Base-by-base conservation (phyloP, 1,140 invertebrate species). In the Lysiphlebus fabarum region DNA sequence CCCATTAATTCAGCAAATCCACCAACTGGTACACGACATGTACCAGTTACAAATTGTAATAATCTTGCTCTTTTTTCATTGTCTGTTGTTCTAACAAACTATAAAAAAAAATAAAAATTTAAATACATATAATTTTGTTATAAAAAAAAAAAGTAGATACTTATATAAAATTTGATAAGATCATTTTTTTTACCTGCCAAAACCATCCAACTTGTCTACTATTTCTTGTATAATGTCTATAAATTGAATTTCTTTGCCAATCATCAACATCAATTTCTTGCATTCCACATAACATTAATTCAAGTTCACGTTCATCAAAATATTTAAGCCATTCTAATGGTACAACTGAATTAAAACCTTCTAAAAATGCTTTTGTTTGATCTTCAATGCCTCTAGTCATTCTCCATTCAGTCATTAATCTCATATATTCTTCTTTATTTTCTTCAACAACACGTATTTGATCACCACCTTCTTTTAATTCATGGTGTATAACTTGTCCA, bases 191-290 rank as follows among this genome's bases (percentile, higher is more conserved):
- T 71, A 95, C 93, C 90, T 96, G 93, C 95, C 94, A 98, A 75
- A 98, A 97, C 95, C 95, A 98, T 41, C 86, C 81, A 7, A 99
- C 90, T 81, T 99, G 96, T 81, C 98, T 98, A 68, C 91, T 95
- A 71, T 87, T 95, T 56, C 93, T 84, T 59, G 95, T 97, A 74
- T 99, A 99, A 81, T 99, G 96, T 53, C 96, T 84, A 72, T 91
- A 92, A 67, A 99, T 98, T 38, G 96, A 93, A 77, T 98, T 94
- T 50, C 92, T 85, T 78, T 98, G 94, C 97, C 97, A 99, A 81
- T 99, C 97, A 70, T 98, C 95, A 37, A 99, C 93, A 78, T 99
- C 96, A 51, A 99, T 96, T 80, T 99, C 95, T 83, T 93, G 90
- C 79, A 92, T 91, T 40, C 90, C 90, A 67, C 90, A 91, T 12